phyloP scores from a whole-genome alignment of 2,888 invertebrate species.

The Nomada flava region DNA sequence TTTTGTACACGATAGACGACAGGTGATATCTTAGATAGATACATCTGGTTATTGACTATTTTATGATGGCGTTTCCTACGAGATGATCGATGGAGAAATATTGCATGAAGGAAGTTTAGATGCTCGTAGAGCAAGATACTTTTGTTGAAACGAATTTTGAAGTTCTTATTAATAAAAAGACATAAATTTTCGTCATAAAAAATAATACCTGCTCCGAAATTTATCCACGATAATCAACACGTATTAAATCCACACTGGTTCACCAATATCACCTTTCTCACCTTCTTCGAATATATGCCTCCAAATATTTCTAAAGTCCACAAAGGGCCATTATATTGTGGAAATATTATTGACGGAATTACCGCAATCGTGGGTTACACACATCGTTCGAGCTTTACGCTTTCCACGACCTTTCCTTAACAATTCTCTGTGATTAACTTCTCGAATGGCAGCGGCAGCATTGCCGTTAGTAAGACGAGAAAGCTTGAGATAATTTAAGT shows the following conservation, averaged over 20 bases:
- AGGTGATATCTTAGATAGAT: too few relatives aligned
- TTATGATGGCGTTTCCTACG: background rate
- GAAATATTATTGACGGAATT: background rate
- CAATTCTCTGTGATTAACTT: background rate
- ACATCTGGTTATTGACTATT: background rate
- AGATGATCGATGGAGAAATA: background rate
- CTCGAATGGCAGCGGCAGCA: background rate
- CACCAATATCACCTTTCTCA: too few relatives aligned
- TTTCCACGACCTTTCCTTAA: background rate
- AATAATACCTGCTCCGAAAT: background rate
- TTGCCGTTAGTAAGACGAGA: conserved; percentile 19
- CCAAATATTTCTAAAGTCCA: too few relatives aligned
- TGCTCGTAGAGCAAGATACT: background rate
- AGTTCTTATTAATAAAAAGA: too few relatives aligned
- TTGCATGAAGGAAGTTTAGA: background rate
- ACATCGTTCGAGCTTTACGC: background rate
- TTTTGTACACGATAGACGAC: too few relatives aligned
- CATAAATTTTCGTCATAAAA: too few relatives aligned
- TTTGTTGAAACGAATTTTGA: background rate
- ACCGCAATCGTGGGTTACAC: background rate
- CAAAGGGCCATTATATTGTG: background rate
- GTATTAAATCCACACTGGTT: too few relatives aligned
- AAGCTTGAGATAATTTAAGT: conserved; percentile 38
- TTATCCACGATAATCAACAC: background rate
- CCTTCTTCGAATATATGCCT: too few relatives aligned